Percentiles rank a stretch among this genome's conserved stretches.
Evolutionary conservation across 2,797 vertebrate species (phyloP).

Genomic region (Setipinna tenuifilis): DNA sequence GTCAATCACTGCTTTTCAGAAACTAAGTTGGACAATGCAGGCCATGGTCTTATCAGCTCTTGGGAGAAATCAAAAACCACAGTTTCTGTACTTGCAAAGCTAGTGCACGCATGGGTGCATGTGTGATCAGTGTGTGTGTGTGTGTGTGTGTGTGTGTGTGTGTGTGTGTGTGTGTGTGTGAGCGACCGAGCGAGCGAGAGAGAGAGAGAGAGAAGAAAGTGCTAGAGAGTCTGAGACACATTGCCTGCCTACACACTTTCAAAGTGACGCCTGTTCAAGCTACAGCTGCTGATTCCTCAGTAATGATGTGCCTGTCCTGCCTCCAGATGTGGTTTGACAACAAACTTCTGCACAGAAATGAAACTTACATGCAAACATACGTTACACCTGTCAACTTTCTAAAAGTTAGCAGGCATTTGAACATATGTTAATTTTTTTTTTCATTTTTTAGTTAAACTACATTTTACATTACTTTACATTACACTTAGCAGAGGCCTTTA

Average conservation of each 20-base stretch:
- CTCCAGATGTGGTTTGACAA: slow-evolving; percentile 17
- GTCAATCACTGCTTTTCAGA: too few species aligned
- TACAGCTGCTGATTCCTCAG: neutral
- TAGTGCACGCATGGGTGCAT: too few species aligned
- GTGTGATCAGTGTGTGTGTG: too few species aligned
- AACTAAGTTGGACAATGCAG: too few species aligned
- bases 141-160: neutral
- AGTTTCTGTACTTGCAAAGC: too few species aligned
- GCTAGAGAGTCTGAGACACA: neutral
- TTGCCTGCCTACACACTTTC: neutral
- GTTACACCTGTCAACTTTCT: neutral
- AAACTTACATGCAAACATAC: neutral
- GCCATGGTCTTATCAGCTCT: too few species aligned
- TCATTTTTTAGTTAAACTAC: neutral
- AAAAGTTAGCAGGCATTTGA: neutral
- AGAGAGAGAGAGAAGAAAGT: neutral
- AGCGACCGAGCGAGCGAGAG: too few species aligned
- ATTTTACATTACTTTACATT: too few species aligned
- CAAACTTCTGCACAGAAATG: neutral
- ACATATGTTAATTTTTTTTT: neutral
- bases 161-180: neutral
- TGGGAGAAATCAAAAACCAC: too few species aligned
- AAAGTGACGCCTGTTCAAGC: neutral
- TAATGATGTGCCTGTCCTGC: neutral
- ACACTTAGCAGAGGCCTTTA: too few species aligned